Percentiles rank a stretch among this genome's conserved stretches.
phyloP scores from a whole-genome alignment of 2,888 invertebrate species.

The Formica aserva region DNA sequence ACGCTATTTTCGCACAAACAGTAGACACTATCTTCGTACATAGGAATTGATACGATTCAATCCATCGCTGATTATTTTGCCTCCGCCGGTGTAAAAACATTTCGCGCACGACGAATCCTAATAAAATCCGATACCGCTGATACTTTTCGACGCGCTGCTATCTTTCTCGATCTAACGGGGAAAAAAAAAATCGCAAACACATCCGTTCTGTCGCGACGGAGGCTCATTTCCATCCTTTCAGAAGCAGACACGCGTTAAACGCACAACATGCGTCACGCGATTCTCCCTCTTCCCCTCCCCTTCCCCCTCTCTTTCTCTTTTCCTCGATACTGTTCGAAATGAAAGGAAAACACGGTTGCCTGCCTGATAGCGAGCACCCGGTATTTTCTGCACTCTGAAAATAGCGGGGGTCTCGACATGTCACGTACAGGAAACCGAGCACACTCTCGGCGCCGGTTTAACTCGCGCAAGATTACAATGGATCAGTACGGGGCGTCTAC shows the following conservation, averaged over 20 bases:
- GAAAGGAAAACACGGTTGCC: slow-evolving; percentile 29
- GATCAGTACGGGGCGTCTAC: neutral
- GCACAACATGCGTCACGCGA: slow-evolving; percentile 3
- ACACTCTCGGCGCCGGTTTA: slow-evolving; percentile 11
- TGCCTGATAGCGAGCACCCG: slow-evolving; percentile 8
- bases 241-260: slow-evolving; percentile 16
- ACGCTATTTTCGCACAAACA: neutral
- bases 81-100: neutral
- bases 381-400: slow-evolving; percentile 45
- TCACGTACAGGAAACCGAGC: slow-evolving; percentile 28
- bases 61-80: neutral
- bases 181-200: neutral
- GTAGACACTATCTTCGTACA: neutral
- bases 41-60: slow-evolving; percentile 1
- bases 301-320: neutral
- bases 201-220: neutral
- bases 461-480: slow-evolving; percentile 9
- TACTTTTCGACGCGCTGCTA: neutral
- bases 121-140: neutral
- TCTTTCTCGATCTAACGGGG: neutral
- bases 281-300: neutral
- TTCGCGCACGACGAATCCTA: neutral
- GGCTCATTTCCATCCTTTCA: slow-evolving; percentile 38
- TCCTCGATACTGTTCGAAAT: slow-evolving; percentile 14
- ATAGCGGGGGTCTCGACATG: slow-evolving; percentile 15